These are phyloP conservation scores for Pterobdella sp. DNA, from an alignment of 2,888 invertebrate genomes.

Conservation along the genomic window DNA sequence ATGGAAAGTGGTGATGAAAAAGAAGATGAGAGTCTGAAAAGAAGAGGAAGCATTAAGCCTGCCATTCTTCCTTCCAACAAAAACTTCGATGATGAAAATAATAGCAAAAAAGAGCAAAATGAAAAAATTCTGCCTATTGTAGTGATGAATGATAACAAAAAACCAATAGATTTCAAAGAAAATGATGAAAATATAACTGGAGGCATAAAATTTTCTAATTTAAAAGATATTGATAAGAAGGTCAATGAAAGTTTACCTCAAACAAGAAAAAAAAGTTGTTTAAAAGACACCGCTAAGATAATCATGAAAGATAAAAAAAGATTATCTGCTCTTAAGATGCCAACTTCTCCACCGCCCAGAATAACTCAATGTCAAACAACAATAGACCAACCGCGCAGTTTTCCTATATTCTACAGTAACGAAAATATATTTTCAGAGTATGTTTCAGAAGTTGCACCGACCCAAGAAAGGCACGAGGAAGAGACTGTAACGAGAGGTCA, in stretches of 20 bases:
- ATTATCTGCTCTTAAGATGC: neutral
- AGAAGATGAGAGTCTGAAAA: slow-evolving; percentile 3
- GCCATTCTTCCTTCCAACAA: slow-evolving; percentile 14
- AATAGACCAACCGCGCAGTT: neutral
- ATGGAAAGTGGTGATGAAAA: slow-evolving; percentile 26
- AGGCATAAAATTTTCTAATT: neutral
- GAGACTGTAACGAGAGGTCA: neutral
- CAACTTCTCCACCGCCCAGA: neutral
- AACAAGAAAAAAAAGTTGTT: slow-evolving; percentile 2
- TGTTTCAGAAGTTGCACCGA: neutral
- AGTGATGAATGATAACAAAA: neutral
- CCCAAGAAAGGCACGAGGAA: neutral
- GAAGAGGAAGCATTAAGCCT: slow-evolving; percentile 2
- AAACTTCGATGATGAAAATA: neutral
- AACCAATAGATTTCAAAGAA: neutral
- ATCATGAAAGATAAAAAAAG: neutral
- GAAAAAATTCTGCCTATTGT: neutral
- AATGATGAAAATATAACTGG: neutral
- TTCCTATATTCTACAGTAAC: slow-evolving; percentile 18
- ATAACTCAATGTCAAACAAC: neutral
- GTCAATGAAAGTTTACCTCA: neutral
- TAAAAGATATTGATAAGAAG: neutral
- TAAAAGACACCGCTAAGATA: neutral
- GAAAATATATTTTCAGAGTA: slow-evolving; percentile 25
- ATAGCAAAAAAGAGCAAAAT: neutral